phyloP scores from a whole-genome alignment of 37 sponge, comb jelly and placozoan species.

The Theonella swinhoei region DNA sequence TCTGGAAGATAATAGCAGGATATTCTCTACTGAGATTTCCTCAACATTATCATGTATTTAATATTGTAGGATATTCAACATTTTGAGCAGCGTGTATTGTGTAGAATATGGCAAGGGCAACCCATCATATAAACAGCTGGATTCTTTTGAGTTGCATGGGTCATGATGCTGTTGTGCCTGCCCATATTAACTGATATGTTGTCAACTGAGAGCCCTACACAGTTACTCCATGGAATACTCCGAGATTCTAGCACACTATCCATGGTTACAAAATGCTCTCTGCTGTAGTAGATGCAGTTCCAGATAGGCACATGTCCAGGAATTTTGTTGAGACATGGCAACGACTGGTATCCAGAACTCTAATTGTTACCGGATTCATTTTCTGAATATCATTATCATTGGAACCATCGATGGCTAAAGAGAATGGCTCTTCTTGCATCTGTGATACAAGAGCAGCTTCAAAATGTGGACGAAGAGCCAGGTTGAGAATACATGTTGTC shows the following conservation, averaged over 20 bases:
- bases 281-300: conserved; percentile 22
- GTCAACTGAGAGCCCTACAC: conserved; percentile 33
- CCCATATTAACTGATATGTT: conserved; percentile 46
- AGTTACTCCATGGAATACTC: conserved; percentile 33
- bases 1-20: too few species aligned
- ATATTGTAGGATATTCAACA: too few species aligned
- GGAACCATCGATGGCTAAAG: conserved; percentile 69
- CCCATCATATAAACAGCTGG: conserved; percentile 47
- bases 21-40: too few species aligned
- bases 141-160: background rate
- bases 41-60: too few species aligned
- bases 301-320: conserved; percentile 34
- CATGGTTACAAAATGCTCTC: conserved; percentile 18
- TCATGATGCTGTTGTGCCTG: background rate
- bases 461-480: conserved; percentile 53
- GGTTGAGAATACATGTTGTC: conserved; percentile 78
- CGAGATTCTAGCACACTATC: conserved; percentile 21
- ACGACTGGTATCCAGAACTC: background rate
- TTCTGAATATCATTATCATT: conserved; percentile 66
- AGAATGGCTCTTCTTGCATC: conserved; percentile 59
- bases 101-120: conserved; percentile 53
- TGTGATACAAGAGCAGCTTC: conserved; percentile 12
- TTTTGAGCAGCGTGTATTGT: too few species aligned
- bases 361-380: conserved; percentile 67
- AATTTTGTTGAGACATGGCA: conserved; percentile 13